Evolutionary conservation across 2,888 invertebrate genomes (phyloP).

Genomic region (Saturnia japonica): DNA sequence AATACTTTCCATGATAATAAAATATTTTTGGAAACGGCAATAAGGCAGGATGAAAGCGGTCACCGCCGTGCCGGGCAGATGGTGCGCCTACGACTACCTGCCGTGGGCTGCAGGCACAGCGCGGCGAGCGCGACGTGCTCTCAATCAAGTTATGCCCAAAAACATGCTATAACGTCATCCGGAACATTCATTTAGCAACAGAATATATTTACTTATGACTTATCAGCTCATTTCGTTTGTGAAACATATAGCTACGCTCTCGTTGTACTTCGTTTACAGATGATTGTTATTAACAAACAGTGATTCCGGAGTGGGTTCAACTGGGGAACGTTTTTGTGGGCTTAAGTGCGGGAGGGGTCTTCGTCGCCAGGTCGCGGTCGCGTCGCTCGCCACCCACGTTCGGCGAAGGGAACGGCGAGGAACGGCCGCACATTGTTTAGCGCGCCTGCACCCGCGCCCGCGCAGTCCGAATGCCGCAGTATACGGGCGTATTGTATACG

Average conservation of each 20-base stretch:
- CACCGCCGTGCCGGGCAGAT: slow-evolving; percentile 75
- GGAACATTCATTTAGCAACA: slow-evolving; percentile 51
- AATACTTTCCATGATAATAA: slow-evolving; percentile 76
- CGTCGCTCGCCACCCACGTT: slow-evolving; percentile 78
- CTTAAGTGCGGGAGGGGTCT: slow-evolving; percentile 30
- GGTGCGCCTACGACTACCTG: slow-evolving; percentile 74
- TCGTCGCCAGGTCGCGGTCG: slow-evolving; percentile 52
- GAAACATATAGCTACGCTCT: slow-evolving; percentile 18
- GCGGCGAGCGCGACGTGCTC: slow-evolving; percentile 34
- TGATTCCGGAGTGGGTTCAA: slow-evolving; percentile 36
- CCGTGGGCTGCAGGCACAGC: slow-evolving; percentile 32
- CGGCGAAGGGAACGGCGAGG: slow-evolving; percentile 61
- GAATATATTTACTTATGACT: slow-evolving; percentile 42
- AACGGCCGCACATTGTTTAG: slow-evolving; percentile 67
- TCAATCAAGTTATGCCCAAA: slow-evolving; percentile 57
- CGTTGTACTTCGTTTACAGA: slow-evolving; percentile 17
- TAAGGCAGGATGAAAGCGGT: slow-evolving; percentile 76
- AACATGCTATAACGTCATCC: slow-evolving; percentile 53
- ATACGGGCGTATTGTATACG: slow-evolving; percentile 79
- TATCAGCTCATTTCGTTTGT: slow-evolving; percentile 40
- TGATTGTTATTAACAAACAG: slow-evolving; percentile 28
- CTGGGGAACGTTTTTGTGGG: slow-evolving; percentile 66
- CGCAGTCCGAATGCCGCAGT: slow-evolving; percentile 66
- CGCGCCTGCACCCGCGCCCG: background rate
- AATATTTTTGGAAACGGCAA: slow-evolving; percentile 77